Conservation (phyloP, 2,797 vertebrate species). For the Champsocephalus esox region DNA sequence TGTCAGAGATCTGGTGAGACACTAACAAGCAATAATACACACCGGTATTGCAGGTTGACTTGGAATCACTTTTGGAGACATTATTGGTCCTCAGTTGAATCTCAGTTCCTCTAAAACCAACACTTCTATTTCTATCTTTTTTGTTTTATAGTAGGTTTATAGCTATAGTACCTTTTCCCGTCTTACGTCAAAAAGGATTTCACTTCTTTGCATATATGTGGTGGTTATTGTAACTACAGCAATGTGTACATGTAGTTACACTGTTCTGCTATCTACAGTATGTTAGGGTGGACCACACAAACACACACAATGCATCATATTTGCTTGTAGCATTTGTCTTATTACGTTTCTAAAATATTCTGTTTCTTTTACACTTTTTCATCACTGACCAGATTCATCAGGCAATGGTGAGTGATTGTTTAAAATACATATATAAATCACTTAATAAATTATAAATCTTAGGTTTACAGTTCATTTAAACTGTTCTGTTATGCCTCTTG, state of each 20-base stretch:
- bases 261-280: conserved; percentile 4
- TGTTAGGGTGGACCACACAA: conserved; percentile 18
- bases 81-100: conserved; percentile 15
- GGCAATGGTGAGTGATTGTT: conserved; percentile 90
- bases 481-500: neutral
- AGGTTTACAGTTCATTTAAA: neutral
- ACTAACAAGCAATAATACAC: conserved; percentile 9
- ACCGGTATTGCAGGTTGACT: neutral
- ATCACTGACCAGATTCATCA: conserved; percentile 61
- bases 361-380: conserved; percentile 7
- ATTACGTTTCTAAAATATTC: conserved; percentile 16
- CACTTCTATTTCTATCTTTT: neutral
- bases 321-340: neutral
- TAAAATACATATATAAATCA: neutral
- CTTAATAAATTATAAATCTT: conserved; percentile 15
- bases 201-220: conserved; percentile 11
- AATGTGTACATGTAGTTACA: conserved; percentile 27
- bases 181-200: conserved; percentile 4
- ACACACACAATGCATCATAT: neutral
- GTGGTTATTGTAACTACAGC: conserved; percentile 12
- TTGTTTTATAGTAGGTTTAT: neutral
- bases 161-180: neutral
- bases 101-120: conserved; percentile 6
- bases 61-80: conserved; percentile 9
- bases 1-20: conserved; percentile 96